Evolutionary conservation across 2,888 invertebrate species (phyloP).

Genomic region (Phragmatobia fuliginosa): DNA sequence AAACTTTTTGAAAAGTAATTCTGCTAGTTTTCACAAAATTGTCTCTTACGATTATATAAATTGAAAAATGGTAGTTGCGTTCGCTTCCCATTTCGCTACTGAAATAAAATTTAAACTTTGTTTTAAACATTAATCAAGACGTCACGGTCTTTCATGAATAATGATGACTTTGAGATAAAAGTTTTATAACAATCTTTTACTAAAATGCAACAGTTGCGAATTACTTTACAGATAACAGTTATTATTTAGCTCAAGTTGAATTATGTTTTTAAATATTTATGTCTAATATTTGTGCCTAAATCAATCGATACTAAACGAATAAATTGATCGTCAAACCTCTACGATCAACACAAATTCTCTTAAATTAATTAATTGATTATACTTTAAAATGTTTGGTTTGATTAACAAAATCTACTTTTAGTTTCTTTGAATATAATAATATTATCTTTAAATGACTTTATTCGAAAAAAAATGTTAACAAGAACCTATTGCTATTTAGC

Average conservation of each 20-base stretch:
- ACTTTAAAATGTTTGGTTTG: no score
- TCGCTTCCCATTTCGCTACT: conserved; percentile 45
- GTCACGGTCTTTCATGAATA: conserved; percentile 65
- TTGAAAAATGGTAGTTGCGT: conserved; percentile 51
- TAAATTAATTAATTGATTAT: no score
- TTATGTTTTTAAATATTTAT: not conserved
- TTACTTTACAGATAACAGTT: conserved; percentile 40
- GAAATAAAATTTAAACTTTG: conserved; percentile 64
- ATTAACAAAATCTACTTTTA: no score
- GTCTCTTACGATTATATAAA: conserved; percentile 30
- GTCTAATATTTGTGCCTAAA: not conserved
- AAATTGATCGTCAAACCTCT: no score
- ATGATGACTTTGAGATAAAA: conserved; percentile 57
- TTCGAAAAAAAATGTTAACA: no score
- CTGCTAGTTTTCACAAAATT: conserved; percentile 46
- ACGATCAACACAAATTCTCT: no score
- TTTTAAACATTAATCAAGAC: conserved; percentile 66
- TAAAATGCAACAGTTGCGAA: conserved; percentile 52
- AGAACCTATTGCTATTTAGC: no score
- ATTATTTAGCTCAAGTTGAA: conserved; percentile 20
- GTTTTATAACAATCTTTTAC: conserved; percentile 41
- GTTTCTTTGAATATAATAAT: no score
- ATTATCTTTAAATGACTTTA: no score
- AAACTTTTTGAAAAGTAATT: conserved; percentile 37
- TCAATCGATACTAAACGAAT: no score